Conservation (phyloP, 2,797 vertebrate genomes). For the Brotula barbata region DNA sequence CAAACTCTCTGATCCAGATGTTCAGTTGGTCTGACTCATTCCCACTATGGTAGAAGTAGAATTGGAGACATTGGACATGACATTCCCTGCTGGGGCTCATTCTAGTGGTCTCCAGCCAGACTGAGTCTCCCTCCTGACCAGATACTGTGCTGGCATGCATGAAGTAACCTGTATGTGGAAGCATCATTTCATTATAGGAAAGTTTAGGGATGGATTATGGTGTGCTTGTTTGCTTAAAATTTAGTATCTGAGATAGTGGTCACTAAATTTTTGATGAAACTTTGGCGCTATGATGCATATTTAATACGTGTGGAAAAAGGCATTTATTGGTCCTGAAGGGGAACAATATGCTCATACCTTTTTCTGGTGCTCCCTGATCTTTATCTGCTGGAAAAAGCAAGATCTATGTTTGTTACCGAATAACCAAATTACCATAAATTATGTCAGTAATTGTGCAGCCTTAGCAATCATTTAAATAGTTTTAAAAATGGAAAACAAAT, state of each 20-base stretch:
- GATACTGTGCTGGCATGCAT: constrained; percentile 81
- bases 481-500: too few species aligned
- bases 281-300: too few species aligned
- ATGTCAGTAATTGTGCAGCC: too few species aligned
- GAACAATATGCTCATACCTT: too few species aligned
- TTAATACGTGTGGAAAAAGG: not conserved
- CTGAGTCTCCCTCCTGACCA: constrained; percentile 60
- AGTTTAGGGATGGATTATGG: not conserved
- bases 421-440: too few species aligned
- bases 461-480: too few species aligned
- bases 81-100: constrained; percentile 79
- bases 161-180: constrained; percentile 73
- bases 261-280: too few species aligned
- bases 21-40: constrained; percentile 72
- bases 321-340: too few species aligned
- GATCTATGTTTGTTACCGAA: too few species aligned
- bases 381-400: too few species aligned
- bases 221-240: too few species aligned
- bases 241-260: not conserved
- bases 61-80: constrained; percentile 84
- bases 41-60: constrained; percentile 85
- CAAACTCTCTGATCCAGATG: constrained; percentile 83
- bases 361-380: too few species aligned
- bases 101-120: constrained; percentile 77
- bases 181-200: constrained; percentile 10